Percentiles rank a stretch among this genome's conserved stretches.
Evolutionary conservation across 2,113 vertebrate genomes (phyloP).

Genomic region (Eptatretus burgeri): DNA sequence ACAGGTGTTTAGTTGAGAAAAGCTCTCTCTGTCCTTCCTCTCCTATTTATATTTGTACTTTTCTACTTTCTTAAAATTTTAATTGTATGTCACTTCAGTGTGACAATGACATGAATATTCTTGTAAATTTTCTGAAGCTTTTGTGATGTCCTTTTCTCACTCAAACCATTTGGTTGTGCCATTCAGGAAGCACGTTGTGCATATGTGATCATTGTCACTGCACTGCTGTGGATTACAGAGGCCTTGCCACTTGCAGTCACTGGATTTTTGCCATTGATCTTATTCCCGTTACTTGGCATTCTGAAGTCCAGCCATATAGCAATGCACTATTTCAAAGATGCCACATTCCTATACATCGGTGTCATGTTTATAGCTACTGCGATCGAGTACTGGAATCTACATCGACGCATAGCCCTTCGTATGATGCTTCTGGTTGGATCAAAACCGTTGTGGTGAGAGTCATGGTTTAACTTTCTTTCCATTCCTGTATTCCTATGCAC

Average conservation of each 20-base stretch:
- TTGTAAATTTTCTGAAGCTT: background rate
- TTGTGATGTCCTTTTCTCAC: background rate
- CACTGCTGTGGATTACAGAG: constrained; percentile 70
- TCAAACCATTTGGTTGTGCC: background rate
- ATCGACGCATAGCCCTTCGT: constrained; percentile 60
- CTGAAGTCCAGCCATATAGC: constrained; percentile 53
- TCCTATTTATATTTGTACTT: background rate
- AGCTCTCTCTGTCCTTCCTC: too few species aligned
- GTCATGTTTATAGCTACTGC: constrained; percentile 76
- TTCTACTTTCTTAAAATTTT: too few species aligned
- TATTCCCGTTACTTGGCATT: constrained; percentile 65
- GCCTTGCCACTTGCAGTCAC: constrained; percentile 69
- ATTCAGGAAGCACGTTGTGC: constrained; percentile 75
- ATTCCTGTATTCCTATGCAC: too few species aligned
- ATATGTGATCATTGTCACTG: constrained; percentile 71
- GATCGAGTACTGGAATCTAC: constrained; percentile 82
- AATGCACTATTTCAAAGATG: constrained; percentile 75
- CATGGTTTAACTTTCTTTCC: too few species aligned
- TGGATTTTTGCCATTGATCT: constrained; percentile 52
- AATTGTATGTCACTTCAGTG: background rate
- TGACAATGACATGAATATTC: background rate
- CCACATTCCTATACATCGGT: constrained; percentile 83
- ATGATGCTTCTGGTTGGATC: constrained; percentile 52
- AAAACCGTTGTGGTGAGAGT: constrained; percentile 48
- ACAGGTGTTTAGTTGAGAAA: too few species aligned